Base-by-base conservation (phyloP, 2,888 invertebrate species). In the Parnassius mnemosyne region DNA sequence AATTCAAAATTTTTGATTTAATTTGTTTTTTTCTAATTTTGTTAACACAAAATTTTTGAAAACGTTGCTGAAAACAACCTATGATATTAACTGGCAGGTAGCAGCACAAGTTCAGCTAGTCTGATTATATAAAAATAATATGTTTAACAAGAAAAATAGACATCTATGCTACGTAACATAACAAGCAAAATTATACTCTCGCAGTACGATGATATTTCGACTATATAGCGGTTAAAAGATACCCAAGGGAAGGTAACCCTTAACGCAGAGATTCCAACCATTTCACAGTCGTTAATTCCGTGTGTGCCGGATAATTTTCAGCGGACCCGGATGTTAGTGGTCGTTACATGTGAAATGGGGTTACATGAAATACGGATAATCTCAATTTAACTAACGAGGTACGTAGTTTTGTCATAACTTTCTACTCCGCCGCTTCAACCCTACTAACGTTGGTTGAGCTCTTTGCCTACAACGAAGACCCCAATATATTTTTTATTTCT, bases 271-370 rank as follows among this genome's bases (percentile, higher is more conserved):
- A 62, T 65, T 65, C 57, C 65, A 49, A 63, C 65, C 61, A 66
- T 70, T 71, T 70, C 70, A 70, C 70, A 68, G 69, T 65, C 65
- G 66, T 71, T 71, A 69, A 68, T 63, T 66, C 66, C 67, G 65
- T 63, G 57, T 65, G 65, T 65, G 44, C 65, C 59, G 46, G 57
- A 60, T 66, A 55, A 61, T 56, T 50, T 54, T 41, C 46, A 20
- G 43, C 34, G 50, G 54, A 47, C 10, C 53, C 53, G 57, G 57
- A 52, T 58, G 46, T 58, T 53, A n/a, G 52, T 52, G 34, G 52
- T 13, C 46, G 58, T 41, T 41, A 41, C 41, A 12, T 12, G n/a
- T n/a, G 41, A 34, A 53, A 12, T 12, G 10, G 2, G n/a, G 3
- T 3, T 41, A n/a, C 34, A 12, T 12, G 34, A n/a, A 53, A 25